Percentiles rank a stretch among this genome's conserved stretches.
phyloP scores from a whole-genome alignment of 2,888 invertebrate genomes.

The Eupithecia vulgata region DNA sequence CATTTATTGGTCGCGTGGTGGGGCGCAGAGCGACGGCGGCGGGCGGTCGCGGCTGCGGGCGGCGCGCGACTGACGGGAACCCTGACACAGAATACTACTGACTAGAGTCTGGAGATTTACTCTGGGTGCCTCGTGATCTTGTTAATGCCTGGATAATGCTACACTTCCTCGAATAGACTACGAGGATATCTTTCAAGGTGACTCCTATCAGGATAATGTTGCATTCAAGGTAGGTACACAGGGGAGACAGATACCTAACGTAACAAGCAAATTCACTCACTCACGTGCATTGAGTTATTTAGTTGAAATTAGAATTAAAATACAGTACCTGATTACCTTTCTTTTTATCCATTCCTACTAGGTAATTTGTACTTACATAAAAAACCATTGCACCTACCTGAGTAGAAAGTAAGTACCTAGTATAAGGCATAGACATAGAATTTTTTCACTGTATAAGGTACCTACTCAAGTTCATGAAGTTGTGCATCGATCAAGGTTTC shows the following conservation, averaged over 20 bases:
- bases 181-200: neutral
- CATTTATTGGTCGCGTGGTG: constrained; percentile 74
- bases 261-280: neutral
- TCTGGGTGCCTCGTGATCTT: constrained; percentile 3
- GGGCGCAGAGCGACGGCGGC: constrained; percentile 51
- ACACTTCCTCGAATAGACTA: constrained; percentile 1
- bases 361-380: no score
- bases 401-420: no score
- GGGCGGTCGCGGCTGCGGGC: constrained; percentile 66
- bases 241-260: neutral
- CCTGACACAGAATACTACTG: constrained; percentile 26
- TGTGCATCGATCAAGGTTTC: no score
- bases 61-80: constrained; percentile 72
- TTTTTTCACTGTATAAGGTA: no score
- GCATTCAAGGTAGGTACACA: constrained; percentile 1
- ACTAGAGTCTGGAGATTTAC: neutral
- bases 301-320: neutral
- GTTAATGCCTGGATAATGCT: constrained; percentile 5
- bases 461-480: no score
- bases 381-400: neutral
- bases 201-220: neutral
- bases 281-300: neutral
- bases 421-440: no score
- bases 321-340: no score
- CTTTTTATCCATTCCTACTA: no score